phyloP scores from a whole-genome alignment of 2,797 vertebrate genomes.

The Columba guinea region DNA sequence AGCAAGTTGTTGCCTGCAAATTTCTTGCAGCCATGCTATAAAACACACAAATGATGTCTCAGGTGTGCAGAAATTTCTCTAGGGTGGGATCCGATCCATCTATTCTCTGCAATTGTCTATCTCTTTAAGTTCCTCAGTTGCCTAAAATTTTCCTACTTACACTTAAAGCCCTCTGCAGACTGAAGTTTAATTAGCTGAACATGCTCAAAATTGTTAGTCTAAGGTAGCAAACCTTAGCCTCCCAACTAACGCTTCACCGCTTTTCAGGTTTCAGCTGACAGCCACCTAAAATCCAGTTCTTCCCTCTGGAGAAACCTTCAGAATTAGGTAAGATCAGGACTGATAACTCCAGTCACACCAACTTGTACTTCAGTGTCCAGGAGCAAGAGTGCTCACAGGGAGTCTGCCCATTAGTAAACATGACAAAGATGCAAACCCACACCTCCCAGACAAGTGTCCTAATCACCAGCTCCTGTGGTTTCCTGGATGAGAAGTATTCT shows the following conservation, averaged over 20 bases:
- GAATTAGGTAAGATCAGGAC: neutral
- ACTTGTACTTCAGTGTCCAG: accelerated
- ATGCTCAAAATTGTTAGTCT: neutral
- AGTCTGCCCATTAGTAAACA: neutral
- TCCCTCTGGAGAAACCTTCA: neutral
- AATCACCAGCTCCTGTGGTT: neutral
- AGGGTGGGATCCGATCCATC: neutral
- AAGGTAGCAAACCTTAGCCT: neutral
- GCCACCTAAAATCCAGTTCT: neutral
- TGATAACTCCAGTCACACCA: accelerated
- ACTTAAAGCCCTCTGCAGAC: neutral
- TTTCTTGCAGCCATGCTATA: neutral
- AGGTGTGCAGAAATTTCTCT: neutral
- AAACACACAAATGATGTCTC: neutral
- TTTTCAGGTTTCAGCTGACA: neutral
- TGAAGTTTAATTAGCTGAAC: neutral
- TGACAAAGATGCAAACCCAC: neutral
- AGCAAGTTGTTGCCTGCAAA: neutral
- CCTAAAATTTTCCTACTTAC: neutral
- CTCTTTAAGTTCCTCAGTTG: neutral
- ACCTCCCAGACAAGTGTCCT: neutral
- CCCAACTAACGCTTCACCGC: neutral
- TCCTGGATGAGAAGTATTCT: neutral
- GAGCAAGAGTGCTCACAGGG: neutral
- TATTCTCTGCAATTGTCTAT: neutral